Base-by-base conservation (phyloP, 1,140 invertebrate species). In the Micrasema minimum region DNA sequence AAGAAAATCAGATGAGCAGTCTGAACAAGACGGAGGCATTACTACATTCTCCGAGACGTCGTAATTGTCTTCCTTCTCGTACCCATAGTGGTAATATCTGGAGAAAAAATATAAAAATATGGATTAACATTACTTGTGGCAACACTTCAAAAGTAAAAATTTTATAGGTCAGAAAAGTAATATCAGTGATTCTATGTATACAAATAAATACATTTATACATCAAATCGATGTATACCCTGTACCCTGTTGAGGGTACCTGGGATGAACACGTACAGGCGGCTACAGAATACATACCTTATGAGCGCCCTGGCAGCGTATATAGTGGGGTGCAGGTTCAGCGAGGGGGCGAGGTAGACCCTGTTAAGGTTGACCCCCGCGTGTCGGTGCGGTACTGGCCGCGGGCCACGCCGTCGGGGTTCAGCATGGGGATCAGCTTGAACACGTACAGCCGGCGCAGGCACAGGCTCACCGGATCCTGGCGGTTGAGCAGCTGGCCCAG, bases 351-450 rank as follows among this genome's bases (percentile, higher is more conserved):
- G 82, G 85, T 96, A 96, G 55, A 96, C 89, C 55, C 94, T 84
- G 80, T 96, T 96, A 2, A 98, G 81, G 85, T 98, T 97, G 50
- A 96, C 90, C 4, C 96, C 66, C 91, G 86, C 0, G 92, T 92
- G 81, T 97, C 95, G 41, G 95, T 96, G 37, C 95, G 84, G 80
- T 97, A 97, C 80, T 96, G 93, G 4, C 95, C 95, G 55, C 88
- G 85, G n/a, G 90, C 89, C 0, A 97, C 95, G 6, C 96, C 95
- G 80, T 98, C 96, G 1, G 96, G 95, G 84, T 98, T 98, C 51
- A 97, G 83, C 87, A 96, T 93, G 1, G 96, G 95, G 68, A 98
- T 91, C 74, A 97, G 82, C 84, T 97, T 97, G 83, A 98, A 97
- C 55, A 97, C 93, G 78, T 93, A 94, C 43, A 89, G 79, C 75